Base-by-base conservation (phyloP, 2,797 vertebrate genomes). In the Cetoscarus ocellatus region DNA sequence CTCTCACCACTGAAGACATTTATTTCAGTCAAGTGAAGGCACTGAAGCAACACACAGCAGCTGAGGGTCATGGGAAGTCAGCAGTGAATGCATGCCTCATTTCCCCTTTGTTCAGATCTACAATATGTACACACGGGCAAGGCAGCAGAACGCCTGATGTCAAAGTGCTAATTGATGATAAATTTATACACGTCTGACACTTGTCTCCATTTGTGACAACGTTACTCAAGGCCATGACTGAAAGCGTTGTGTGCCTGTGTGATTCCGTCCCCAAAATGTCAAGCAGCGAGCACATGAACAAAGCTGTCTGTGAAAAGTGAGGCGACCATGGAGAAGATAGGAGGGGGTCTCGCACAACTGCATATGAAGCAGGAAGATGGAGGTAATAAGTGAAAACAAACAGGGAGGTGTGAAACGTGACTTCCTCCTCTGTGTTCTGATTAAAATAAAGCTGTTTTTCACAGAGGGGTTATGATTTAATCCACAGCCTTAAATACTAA, bases 251-350 rank as follows among this genome's bases (percentile, higher is more conserved):
- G 70, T 75, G 73, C 51, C 58, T 65, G 71, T 78, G 72, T 79
- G 73, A 81, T 83, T 70, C 71, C 73, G 67, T 81, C 84, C 86
- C 75, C 74, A 83, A 92, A 91, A 91, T 87, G 90, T 89, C 86
- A 90, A 27, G 27, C 13, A 8, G 34, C 66, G 65, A 57, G 67
- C 62, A 73, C 73, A 48, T 72, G 57, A 67, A 79, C 82, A 75
- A 76, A 66, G 66, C 67, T 70, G 52, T 43, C 50, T 62, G 55
- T 70, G 67, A 73, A 52, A 72, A 82, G 70, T 68, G 53, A 87
- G 79, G 50, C 43, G 70, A 83, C 63, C 68, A 72, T 57, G 54
- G 49, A 5, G 62, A 56, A 57, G 18, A 18, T 47, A 74, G 62
- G 60, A 8, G 55, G 56, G 18, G 53, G 70, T 58, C 7, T 54